These are phyloP conservation scores for Myotis davidii DNA, from an alignment of 2,113 vertebrate species.

Conservation along the genomic window DNA sequence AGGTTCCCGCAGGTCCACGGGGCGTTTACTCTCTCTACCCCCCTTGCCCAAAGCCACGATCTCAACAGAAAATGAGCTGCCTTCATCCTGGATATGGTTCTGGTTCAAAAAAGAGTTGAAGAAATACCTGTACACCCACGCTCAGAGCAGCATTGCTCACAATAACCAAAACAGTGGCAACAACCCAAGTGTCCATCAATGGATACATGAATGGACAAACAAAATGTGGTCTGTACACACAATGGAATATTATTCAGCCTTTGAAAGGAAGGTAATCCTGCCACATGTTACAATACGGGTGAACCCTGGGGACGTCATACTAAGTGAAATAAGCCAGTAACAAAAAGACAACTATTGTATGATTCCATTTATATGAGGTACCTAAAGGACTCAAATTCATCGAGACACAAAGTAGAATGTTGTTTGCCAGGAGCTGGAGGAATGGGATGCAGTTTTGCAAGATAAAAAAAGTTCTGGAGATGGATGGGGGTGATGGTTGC, in stretches of 20 bases:
- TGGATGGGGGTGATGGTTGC: neutral
- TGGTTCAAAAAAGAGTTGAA: neutral
- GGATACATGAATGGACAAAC: neutral
- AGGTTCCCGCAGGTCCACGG: accelerated
- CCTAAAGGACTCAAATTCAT: neutral
- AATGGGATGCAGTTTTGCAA: neutral
- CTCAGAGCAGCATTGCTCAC: neutral
- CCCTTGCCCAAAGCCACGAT: neutral
- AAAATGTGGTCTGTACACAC: neutral
- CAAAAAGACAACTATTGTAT: neutral
- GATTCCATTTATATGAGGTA: neutral
- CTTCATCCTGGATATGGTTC: neutral
- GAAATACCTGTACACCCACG: neutral
- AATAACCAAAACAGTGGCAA: neutral
- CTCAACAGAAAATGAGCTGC: neutral
- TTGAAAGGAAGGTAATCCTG: neutral
- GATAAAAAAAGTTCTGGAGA: neutral
- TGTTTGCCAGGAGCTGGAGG: neutral
- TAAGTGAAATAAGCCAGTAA: neutral
- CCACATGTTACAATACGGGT: accelerated
- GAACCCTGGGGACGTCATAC: neutral
- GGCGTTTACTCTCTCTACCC: neutral
- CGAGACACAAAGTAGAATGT: neutral
- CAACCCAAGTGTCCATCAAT: neutral
- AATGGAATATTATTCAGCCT: neutral